Evolutionary conservation across 2,797 vertebrate genomes (phyloP).

Genomic region (Cirrhinus mrigala): DNA sequence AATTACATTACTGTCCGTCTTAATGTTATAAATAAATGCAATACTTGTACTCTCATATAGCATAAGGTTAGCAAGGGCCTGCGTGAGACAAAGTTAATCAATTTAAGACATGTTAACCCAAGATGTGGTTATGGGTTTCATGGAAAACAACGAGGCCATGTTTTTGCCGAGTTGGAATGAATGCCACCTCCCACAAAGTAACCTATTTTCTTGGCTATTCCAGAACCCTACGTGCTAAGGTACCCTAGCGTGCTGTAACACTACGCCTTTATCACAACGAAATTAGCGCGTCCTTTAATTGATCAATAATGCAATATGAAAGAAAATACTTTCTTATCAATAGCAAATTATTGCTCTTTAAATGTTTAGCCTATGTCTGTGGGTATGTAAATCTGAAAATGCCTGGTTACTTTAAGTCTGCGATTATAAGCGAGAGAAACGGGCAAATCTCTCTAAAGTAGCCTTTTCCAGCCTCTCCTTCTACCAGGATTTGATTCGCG

Average conservation of each 20-base stretch:
- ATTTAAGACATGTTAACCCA: background rate
- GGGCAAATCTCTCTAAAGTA: conserved; percentile 67
- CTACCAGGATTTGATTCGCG: conserved; percentile 93
- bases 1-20: background rate
- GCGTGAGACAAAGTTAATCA: conserved; percentile 31
- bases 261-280: background rate
- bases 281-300: background rate
- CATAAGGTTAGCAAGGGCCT: conserved; percentile 82
- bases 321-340: conserved; percentile 68
- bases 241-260: background rate
- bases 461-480: conserved; percentile 81
- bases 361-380: conserved; percentile 6
- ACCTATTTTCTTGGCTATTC: background rate
- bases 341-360: conserved; percentile 57
- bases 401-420: background rate
- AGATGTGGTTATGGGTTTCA: background rate
- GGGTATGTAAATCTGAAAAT: conserved; percentile 56
- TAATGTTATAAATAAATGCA: conserved; percentile 1
- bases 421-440: background rate
- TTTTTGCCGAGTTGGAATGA: conserved; percentile 63
- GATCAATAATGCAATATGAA: background rate
- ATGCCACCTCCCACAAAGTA: conserved; percentile 86
- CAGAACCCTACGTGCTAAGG: background rate
- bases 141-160: conserved; percentile 64
- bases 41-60: conserved; percentile 39